These are phyloP conservation scores for Diglossa cyanea DNA, from an alignment of 2,797 vertebrate genomes.

Conservation along the genomic window DNA sequence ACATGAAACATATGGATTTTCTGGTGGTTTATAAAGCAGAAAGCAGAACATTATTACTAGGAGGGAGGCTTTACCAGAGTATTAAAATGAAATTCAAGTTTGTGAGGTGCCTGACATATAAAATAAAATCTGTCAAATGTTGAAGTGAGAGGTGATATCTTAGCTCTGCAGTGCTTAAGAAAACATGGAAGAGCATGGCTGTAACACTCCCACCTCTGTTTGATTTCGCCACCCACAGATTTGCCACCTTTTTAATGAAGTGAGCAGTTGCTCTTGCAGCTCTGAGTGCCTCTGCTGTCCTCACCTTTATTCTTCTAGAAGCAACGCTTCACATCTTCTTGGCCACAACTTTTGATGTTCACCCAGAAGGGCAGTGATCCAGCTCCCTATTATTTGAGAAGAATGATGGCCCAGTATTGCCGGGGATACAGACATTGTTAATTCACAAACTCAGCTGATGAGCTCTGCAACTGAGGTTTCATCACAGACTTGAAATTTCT, in stretches of 20 bases:
- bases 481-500: neutral
- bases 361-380: neutral
- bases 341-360: neutral
- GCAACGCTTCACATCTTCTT: neutral
- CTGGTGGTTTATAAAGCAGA: conserved; percentile 2
- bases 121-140: neutral
- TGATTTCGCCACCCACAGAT: conserved; percentile 24
- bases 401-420: neutral
- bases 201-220: conserved; percentile 34
- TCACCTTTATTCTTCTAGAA: conserved; percentile 15
- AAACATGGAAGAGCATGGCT: conserved; percentile 7
- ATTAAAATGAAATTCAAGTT: conserved; percentile 1
- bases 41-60: neutral
- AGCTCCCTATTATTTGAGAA: neutral
- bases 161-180: neutral
- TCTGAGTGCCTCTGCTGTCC: neutral
- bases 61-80: neutral
- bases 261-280: conserved; percentile 42
- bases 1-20: neutral
- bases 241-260: conserved; percentile 35
- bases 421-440: neutral
- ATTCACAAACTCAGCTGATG: neutral
- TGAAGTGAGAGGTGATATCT: conserved; percentile 30
- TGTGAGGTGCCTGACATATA: neutral
- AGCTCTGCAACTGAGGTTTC: neutral